Evolutionary conservation across 1,140 invertebrate genomes (phyloP).

Genomic region (Yoshiicerus persimilis): DNA sequence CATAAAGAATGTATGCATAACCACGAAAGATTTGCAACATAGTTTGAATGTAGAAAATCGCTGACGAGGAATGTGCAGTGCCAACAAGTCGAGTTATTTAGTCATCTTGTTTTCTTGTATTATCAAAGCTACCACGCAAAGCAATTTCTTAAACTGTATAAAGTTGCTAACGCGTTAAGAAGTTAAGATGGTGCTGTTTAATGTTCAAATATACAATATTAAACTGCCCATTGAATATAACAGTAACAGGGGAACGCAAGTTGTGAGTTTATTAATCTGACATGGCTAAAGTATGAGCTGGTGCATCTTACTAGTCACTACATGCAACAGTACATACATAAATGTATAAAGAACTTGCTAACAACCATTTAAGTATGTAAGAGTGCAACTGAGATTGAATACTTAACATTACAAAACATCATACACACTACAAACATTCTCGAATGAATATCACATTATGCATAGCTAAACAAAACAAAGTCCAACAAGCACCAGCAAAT

Average conservation of each 20-base stretch:
- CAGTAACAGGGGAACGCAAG: background rate
- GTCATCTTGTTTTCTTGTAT: no score
- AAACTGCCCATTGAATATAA: background rate
- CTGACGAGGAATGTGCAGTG: background rate
- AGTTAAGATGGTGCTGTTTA: background rate
- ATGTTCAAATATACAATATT: background rate
- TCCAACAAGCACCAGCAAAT: background rate
- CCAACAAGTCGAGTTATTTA: background rate
- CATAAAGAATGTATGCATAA: background rate
- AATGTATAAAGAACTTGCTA: background rate
- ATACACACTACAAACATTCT: no score
- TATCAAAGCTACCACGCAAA: background rate
- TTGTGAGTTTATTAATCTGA: background rate
- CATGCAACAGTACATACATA: background rate
- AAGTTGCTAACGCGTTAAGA: background rate
- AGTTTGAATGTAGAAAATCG: background rate
- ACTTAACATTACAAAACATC: background rate
- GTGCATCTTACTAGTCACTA: no score
- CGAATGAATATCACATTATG: background rate
- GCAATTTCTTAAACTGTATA: background rate
- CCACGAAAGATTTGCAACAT: background rate
- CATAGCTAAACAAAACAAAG: background rate
- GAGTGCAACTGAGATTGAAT: background rate
- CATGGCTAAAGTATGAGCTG: background rate
- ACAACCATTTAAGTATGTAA: background rate